Conservation (phyloP, 2,797 vertebrate species). For the Leuciscus waleckii region DNA sequence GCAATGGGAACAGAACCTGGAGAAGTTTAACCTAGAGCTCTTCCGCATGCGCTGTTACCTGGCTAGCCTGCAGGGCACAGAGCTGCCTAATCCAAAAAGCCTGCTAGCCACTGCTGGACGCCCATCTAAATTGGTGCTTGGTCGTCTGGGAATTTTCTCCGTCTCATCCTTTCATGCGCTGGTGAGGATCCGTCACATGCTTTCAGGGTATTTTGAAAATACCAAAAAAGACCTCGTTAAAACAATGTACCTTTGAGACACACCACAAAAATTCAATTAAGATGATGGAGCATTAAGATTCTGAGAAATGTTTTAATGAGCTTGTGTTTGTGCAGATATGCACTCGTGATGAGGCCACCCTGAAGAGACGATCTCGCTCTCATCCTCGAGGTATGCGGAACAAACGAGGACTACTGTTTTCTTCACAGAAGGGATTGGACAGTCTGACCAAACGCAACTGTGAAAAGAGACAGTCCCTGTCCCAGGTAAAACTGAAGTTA, state of each 20-base stretch:
- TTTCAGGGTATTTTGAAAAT: background rate
- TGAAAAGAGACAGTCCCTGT: constrained; percentile 79
- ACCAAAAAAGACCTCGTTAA: constrained; percentile 11
- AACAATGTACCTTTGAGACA: background rate
- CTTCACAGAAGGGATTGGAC: constrained; percentile 87
- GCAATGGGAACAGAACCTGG: constrained; percentile 97
- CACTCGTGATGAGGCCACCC: constrained; percentile 84
- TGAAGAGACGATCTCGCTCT: constrained; percentile 81
- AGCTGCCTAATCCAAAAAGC: constrained; percentile 92
- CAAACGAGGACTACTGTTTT: constrained; percentile 84
- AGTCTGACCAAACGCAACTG: constrained; percentile 79
- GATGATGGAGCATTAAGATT: background rate
- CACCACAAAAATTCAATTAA: background rate
- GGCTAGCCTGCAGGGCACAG: constrained; percentile 91
- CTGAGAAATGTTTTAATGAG: background rate
- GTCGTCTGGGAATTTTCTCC: constrained; percentile 89
- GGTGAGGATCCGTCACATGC: constrained; percentile 73
- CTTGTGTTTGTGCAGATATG: constrained; percentile 80
- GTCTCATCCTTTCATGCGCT: constrained; percentile 94
- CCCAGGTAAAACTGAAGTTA: constrained; percentile 77
- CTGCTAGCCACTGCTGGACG: constrained; percentile 88
- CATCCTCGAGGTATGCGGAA: constrained; percentile 75
- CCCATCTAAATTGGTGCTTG: constrained; percentile 86
- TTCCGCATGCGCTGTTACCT: constrained; percentile 91
- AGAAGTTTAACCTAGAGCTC: constrained; percentile 92